phyloP scores from a whole-genome alignment of 2,888 invertebrate species.

The Leptopilina myrica region DNA sequence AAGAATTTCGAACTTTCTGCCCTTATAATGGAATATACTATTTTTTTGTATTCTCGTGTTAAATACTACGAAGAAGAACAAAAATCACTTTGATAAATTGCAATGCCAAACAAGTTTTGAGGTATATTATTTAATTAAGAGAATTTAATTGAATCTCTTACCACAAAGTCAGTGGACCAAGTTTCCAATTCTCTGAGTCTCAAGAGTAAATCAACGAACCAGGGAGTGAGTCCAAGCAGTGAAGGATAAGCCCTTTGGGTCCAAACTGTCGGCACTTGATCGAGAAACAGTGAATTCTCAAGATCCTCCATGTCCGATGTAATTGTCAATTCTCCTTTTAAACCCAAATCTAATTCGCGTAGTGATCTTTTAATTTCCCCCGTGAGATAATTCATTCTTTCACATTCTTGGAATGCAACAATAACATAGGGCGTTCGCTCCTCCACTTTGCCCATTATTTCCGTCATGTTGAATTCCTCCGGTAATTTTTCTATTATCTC shows the following conservation, averaged over 20 bases:
- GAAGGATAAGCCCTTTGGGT: slow-evolving; percentile 94
- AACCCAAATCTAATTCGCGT: slow-evolving; percentile 93
- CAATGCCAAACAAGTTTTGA: too few relatives aligned
- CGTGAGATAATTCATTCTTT: slow-evolving; percentile 95
- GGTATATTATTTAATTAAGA: too few relatives aligned
- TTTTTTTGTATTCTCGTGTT: too few relatives aligned
- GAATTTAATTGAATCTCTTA: slow-evolving; percentile 74
- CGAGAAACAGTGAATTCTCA: slow-evolving; percentile 93
- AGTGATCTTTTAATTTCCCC: slow-evolving; percentile 93
- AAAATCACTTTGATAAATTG: too few relatives aligned
- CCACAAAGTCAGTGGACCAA: slow-evolving; percentile 96
- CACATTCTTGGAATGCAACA: slow-evolving; percentile 96
- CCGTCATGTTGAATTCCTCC: slow-evolving; percentile 96
- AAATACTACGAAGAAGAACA: too few relatives aligned
- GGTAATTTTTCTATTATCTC: slow-evolving; percentile 97
- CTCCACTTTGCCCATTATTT: slow-evolving; percentile 96
- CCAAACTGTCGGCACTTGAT: slow-evolving; percentile 95
- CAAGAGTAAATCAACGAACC: slow-evolving; percentile 94
- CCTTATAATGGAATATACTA: too few relatives aligned
- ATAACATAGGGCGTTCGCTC: slow-evolving; percentile 97
- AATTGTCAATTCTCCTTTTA: slow-evolving; percentile 97
- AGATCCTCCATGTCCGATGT: slow-evolving; percentile 97
- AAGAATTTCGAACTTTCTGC: too few relatives aligned
- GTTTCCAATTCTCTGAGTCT: slow-evolving; percentile 93
- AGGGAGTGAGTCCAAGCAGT: slow-evolving; percentile 89